Percentiles rank a stretch among this genome's conserved stretches.
Evolutionary conservation across 2,888 invertebrate genomes (phyloP).

Genomic region (Germaria angustata): DNA sequence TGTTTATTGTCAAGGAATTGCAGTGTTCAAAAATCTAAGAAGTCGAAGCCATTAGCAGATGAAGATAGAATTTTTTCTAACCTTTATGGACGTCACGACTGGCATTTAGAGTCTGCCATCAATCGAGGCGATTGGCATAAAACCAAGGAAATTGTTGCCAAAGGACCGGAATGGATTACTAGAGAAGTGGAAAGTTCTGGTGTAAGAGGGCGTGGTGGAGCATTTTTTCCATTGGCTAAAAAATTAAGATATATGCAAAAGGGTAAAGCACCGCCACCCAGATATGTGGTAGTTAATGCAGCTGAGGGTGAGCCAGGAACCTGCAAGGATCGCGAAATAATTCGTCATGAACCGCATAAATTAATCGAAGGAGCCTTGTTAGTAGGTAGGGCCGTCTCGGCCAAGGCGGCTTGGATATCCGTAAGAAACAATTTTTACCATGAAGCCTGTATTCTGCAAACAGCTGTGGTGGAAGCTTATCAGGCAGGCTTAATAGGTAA

Average conservation of each 20-base stretch:
- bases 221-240: conserved; percentile 98
- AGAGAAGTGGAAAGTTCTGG: conserved; percentile 97
- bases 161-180: conserved; percentile 97
- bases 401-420: conserved; percentile 97
- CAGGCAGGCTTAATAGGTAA: conserved; percentile 95
- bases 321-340: conserved; percentile 98
- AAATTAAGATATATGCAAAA: conserved; percentile 99
- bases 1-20: neutral
- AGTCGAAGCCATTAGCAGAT: conserved; percentile 90
- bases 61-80: conserved; percentile 98
- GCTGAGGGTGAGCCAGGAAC: conserved; percentile 97
- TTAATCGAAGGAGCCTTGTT: conserved; percentile 95
- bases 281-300: conserved; percentile 97
- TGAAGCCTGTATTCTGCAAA: conserved; percentile 97
- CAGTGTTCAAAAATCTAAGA: conserved; percentile 67
- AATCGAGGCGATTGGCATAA: conserved; percentile 97
- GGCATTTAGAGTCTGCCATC: conserved; percentile 94
- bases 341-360: conserved; percentile 99
- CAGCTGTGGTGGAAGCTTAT: conserved; percentile 97
- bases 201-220: conserved; percentile 96
- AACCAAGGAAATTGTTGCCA: conserved; percentile 95
- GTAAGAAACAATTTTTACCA: conserved; percentile 99
- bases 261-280: conserved; percentile 94
- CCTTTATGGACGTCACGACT: conserved; percentile 98
- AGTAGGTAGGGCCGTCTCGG: conserved; percentile 96